Percentiles rank a stretch among this genome's conserved stretches.
Conservation (phyloP, 2,888 invertebrate species). For the Sicus ferrugineus region DNA sequence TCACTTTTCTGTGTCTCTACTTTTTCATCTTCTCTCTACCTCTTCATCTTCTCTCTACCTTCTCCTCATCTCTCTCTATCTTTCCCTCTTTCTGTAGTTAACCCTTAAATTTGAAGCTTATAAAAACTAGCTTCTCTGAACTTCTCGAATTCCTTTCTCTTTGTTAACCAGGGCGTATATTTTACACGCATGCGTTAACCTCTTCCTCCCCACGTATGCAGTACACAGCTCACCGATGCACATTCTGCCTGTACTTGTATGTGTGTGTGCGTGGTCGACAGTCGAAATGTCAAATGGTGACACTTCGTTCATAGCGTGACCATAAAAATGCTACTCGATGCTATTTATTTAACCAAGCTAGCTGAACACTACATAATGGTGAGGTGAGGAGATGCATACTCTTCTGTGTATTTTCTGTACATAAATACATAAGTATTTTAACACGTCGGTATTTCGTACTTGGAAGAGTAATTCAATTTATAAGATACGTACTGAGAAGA, state of each 20-base stretch:
- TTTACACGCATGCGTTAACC: slow-evolving; percentile 20
- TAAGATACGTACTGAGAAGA: too few species aligned
- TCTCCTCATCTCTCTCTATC: background rate
- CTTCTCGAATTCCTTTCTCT: background rate
- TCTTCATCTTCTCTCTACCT: background rate
- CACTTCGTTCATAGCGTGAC: slow-evolving; percentile 22
- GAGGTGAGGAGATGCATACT: too few species aligned
- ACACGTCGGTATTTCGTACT: too few species aligned
- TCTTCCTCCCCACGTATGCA: background rate
- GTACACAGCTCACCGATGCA: too few species aligned
- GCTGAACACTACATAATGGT: slow-evolving; percentile 21
- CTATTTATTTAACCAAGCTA: slow-evolving; percentile 40
- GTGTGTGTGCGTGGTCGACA: slow-evolving; percentile 16
- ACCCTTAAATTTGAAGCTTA: background rate
- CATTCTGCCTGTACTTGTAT: background rate
- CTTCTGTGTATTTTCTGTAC: too few species aligned
- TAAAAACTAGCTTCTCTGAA: background rate
- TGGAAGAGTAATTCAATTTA: too few species aligned
- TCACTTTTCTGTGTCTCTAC: background rate
- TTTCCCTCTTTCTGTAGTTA: background rate
- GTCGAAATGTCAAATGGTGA: slow-evolving; percentile 31
- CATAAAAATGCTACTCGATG: slow-evolving; percentile 37
- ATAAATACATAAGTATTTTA: too few species aligned
- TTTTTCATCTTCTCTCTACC: background rate
- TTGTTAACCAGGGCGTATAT: slow-evolving; percentile 26